These are phyloP conservation scores for Hemibagrus wyckioides DNA, from an alignment of 2,113 vertebrate genomes.

Conservation along the genomic window DNA sequence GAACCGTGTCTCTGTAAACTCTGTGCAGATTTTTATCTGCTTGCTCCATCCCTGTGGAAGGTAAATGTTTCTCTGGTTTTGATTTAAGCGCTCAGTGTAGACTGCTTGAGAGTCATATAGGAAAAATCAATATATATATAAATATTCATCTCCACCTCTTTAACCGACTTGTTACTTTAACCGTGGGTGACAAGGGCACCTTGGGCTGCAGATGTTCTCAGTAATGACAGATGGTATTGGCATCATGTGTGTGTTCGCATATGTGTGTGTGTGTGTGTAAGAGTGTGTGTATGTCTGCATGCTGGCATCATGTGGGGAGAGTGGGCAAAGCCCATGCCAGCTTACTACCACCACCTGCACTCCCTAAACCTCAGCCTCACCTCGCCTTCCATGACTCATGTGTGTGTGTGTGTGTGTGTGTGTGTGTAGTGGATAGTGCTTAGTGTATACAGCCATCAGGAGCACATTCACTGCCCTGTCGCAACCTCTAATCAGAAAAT, in stretches of 20 bases:
- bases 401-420: constrained; percentile 1
- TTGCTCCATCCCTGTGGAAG: too few relatives aligned
- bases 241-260: constrained; percentile 47
- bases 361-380: constrained; percentile 43
- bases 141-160: background rate
- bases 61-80: too few relatives aligned
- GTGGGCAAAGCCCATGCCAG: constrained; percentile 51
- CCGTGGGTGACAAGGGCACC: constrained; percentile 57
- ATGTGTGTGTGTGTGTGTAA: constrained; percentile 50
- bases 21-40: too few relatives aligned
- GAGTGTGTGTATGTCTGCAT: constrained; percentile 51
- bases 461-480: background rate
- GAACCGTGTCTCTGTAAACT: too few relatives aligned
- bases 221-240: constrained; percentile 56
- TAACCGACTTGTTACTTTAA: constrained; percentile 50
- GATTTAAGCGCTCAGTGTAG: too few relatives aligned
- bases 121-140: too few relatives aligned
- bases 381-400: constrained; percentile 22
- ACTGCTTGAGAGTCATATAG: background rate
- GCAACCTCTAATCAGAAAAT: constrained; percentile 3
- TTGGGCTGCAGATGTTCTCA: constrained; percentile 56
- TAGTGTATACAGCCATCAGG: background rate
- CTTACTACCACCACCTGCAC: constrained; percentile 57
- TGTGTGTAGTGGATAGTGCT: background rate
- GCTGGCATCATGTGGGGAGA: constrained; percentile 52